phyloP scores from a whole-genome alignment of 1,140 invertebrate genomes.

The Tetraneura akinire region DNA sequence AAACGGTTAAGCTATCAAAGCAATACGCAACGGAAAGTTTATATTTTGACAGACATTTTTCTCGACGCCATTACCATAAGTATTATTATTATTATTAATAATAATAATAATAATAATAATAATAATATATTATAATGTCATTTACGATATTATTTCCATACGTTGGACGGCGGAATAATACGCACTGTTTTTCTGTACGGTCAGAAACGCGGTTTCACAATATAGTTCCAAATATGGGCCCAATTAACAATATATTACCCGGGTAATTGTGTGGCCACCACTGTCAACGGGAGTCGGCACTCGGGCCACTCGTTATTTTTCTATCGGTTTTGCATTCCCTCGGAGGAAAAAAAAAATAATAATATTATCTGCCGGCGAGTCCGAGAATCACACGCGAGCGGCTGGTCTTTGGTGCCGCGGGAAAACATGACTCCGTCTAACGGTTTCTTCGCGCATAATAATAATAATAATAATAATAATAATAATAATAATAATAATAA shows the following conservation, averaged over 20 bases:
- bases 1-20: too few species aligned
- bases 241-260: constrained; percentile 50
- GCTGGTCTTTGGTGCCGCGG: constrained; percentile 5
- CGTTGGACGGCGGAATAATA: not conserved
- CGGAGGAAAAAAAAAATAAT: not conserved
- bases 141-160: not conserved
- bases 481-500: too few species aligned
- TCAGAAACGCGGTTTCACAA: constrained; percentile 38
- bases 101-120: too few species aligned
- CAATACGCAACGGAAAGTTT: too few species aligned
- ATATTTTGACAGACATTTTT: not conserved
- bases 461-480: not conserved
- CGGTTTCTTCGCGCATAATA: not conserved
- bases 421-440: constrained; percentile 24
- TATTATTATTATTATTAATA: too few species aligned
- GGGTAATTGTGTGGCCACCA: constrained; percentile 14
- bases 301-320: constrained; percentile 19
- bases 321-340: constrained; percentile 13
- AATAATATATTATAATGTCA: too few species aligned
- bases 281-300: not conserved
- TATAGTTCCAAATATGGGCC: constrained; percentile 44
- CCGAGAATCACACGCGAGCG: not conserved
- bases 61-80: not conserved
- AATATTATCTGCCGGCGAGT: not conserved
- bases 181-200: constrained; percentile 4